Evolutionary conservation across 2,888 invertebrate genomes (phyloP).

Genomic region (Euplagia quadripunctaria): DNA sequence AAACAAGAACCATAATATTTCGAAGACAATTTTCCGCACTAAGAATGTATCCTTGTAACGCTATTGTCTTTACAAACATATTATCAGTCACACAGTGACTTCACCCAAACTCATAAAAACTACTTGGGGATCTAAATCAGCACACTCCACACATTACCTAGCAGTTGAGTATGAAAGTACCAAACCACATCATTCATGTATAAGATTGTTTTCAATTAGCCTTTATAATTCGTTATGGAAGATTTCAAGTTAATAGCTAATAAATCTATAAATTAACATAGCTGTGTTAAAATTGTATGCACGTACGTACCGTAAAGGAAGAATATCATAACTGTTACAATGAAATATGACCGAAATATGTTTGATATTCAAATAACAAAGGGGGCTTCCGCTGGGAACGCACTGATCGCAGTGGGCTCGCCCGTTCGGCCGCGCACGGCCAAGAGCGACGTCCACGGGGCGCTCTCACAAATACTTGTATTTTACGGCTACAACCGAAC

Average conservation of each 20-base stretch:
- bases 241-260: constrained; percentile 63
- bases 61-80: too few relatives aligned
- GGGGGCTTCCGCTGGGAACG: constrained; percentile 83
- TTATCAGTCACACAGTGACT: too few relatives aligned
- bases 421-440: constrained; percentile 40
- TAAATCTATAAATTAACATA: constrained; percentile 71
- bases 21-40: too few relatives aligned
- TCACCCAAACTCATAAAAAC: too few relatives aligned
- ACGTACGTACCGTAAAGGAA: constrained; percentile 79
- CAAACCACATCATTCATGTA: background rate
- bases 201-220: background rate
- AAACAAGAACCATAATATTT: too few relatives aligned
- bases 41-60: too few relatives aligned
- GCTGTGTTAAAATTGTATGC: constrained; percentile 71
- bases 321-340: constrained; percentile 85
- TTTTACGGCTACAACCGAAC: constrained; percentile 86
- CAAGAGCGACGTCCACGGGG: constrained; percentile 60
- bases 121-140: too few relatives aligned
- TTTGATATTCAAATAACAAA: constrained; percentile 85
- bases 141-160: too few relatives aligned
- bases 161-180: background rate
- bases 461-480: constrained; percentile 79
- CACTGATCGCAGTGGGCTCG: constrained; percentile 38
- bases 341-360: constrained; percentile 83
- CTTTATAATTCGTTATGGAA: constrained; percentile 28